Percentiles rank a stretch among this genome's conserved stretches.
Conservation (phyloP, 2,113 vertebrate species). For the Serinus canaria region DNA sequence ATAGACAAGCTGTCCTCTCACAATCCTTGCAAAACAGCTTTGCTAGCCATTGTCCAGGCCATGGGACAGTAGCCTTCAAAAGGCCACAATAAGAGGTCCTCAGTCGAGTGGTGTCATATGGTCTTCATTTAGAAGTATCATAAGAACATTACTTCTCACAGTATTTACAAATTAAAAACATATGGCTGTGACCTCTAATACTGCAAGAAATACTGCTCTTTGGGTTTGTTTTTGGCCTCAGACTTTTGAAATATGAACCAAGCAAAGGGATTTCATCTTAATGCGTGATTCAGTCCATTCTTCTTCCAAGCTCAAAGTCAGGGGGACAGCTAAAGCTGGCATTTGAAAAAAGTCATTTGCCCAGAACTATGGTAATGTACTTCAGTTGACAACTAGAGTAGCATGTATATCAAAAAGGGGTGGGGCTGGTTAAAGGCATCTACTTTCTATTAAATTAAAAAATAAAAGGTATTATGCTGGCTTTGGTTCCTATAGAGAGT, state of each 20-base stretch:
- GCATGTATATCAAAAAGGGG: slow-evolving; percentile 1
- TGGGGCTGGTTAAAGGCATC: slow-evolving; percentile 13
- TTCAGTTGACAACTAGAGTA: slow-evolving; percentile 16
- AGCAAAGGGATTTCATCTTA: slow-evolving; percentile 64
- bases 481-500: slow-evolving; percentile 17
- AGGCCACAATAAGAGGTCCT: slow-evolving; percentile 26
- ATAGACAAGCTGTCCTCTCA: neutral
- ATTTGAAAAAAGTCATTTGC: slow-evolving; percentile 35
- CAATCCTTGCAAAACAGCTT: neutral
- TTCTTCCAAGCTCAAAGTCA: slow-evolving; percentile 18
- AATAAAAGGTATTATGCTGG: neutral
- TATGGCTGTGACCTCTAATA: slow-evolving; percentile 65
- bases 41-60: slow-evolving; percentile 33
- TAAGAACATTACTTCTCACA: slow-evolving; percentile 74
- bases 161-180: slow-evolving; percentile 77
- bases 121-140: slow-evolving; percentile 74
- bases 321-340: neutral
- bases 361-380: neutral
- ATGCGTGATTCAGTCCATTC: slow-evolving; percentile 58
- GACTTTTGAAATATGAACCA: slow-evolving; percentile 72
- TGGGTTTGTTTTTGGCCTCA: slow-evolving; percentile 51
- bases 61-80: slow-evolving; percentile 46
- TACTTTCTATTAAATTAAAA: slow-evolving; percentile 33
- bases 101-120: slow-evolving; percentile 64
- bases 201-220: slow-evolving; percentile 64